Conservation (phyloP, 2,113 vertebrate species). For the Hydrochoerus hydrochaeris region DNA sequence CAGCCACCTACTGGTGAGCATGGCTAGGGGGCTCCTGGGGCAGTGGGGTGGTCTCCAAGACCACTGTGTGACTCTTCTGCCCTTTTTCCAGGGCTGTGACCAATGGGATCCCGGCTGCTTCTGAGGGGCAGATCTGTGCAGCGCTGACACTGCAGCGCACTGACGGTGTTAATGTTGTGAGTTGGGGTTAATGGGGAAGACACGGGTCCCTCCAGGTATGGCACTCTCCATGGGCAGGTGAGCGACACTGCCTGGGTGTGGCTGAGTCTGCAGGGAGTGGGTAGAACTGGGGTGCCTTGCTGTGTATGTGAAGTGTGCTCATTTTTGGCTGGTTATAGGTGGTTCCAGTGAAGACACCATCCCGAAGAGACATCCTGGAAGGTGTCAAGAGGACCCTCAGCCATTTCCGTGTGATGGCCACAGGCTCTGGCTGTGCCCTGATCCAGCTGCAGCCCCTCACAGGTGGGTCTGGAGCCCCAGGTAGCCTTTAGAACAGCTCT, state of each 20-base stretch:
- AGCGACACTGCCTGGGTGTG: background rate
- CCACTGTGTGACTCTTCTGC: background rate
- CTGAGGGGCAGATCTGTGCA: slow-evolving; percentile 79
- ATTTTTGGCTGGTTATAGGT: slow-evolving; percentile 74
- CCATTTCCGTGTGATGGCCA: slow-evolving; percentile 81
- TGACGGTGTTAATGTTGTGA: slow-evolving; percentile 77
- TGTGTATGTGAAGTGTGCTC: background rate
- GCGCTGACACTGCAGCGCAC: slow-evolving; percentile 78
- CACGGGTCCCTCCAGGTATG: background rate
- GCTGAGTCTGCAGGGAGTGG: background rate
- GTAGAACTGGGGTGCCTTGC: background rate
- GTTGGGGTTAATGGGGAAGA: slow-evolving; percentile 32
- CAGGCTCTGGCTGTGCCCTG: slow-evolving; percentile 78
- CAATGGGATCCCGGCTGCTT: slow-evolving; percentile 71
- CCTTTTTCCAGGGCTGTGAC: slow-evolving; percentile 81
- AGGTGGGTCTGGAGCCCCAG: slow-evolving; percentile 69
- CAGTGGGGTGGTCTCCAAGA: background rate
- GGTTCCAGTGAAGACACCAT: slow-evolving; percentile 79
- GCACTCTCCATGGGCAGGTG: background rate
- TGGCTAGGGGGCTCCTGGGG: background rate
- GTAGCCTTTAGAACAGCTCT: background rate
- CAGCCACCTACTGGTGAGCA: slow-evolving; percentile 83
- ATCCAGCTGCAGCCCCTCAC: slow-evolving; percentile 88
- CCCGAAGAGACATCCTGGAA: slow-evolving; percentile 79
- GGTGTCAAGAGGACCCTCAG: slow-evolving; percentile 86